A percentile compares a stretch with the other conserved stretches of the same genome.
These are phyloP conservation scores for Lepus oiostolus DNA, from an alignment of 2,797 vertebrate genomes.

Conservation along the genomic window DNA sequence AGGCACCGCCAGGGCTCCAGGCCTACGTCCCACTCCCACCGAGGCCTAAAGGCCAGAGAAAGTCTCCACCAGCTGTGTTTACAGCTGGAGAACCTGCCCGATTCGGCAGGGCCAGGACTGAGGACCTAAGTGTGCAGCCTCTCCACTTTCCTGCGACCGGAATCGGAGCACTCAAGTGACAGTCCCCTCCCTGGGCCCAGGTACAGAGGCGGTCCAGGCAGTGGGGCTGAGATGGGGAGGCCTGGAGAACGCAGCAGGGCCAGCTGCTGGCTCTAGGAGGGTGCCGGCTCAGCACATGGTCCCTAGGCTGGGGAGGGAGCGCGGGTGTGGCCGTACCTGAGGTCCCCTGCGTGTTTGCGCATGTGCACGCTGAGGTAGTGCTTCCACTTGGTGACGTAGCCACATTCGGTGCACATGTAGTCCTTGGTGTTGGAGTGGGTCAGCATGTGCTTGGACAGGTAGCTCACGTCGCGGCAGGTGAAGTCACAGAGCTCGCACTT, in stretches of 20 bases:
- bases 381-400: conserved; percentile 99
- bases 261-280: not conserved
- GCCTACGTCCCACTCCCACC: not conserved
- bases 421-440: conserved; percentile 96
- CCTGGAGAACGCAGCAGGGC: not conserved
- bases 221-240: not conserved
- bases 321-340: conserved; percentile 89
- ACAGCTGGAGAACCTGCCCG: not conserved
- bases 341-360: conserved; percentile 98
- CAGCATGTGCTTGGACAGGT: conserved; percentile 98
- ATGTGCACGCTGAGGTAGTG: conserved; percentile 98
- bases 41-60: not conserved
- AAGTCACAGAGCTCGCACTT: conserved; percentile 97
- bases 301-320: not conserved
- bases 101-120: not conserved
- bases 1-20: not conserved
- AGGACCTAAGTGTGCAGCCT: not conserved
- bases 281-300: not conserved
- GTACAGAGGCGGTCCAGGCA: not conserved
- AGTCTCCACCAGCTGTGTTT: not conserved
- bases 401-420: conserved; percentile 98
- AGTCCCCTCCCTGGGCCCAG: not conserved
- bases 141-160: not conserved
- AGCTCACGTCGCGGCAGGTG: conserved; percentile 96
- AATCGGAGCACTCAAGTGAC: conserved; percentile 26